These are phyloP conservation scores for Azemiops feae DNA, from an alignment of 2,113 vertebrate genomes.

Conservation along the genomic window DNA sequence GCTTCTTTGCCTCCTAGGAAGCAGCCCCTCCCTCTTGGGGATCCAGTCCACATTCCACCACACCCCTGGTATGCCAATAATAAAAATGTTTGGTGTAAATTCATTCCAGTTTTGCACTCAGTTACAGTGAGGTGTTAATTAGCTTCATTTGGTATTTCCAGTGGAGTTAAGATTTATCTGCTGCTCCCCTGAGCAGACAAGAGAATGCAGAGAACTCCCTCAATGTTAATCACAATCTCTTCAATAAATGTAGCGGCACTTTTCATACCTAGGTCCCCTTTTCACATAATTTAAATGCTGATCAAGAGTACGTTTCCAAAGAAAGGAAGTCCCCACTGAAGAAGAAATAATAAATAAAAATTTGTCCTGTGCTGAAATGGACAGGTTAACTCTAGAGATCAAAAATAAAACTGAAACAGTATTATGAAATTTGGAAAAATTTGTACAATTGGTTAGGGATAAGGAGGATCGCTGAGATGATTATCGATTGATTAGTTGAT, in stretches of 20 bases:
- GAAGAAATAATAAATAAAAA: too few species aligned
- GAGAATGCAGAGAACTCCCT: background rate
- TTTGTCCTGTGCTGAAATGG: too few species aligned
- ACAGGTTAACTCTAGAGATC: too few species aligned
- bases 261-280: background rate
- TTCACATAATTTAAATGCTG: background rate
- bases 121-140: background rate
- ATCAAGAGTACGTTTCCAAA: background rate
- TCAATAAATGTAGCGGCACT: background rate
- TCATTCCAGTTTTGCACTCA: background rate
- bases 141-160: background rate
- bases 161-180: background rate
- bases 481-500: too few species aligned
- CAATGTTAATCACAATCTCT: background rate
- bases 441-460: too few species aligned
- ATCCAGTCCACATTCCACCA: too few species aligned
- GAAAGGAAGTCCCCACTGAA: too few species aligned
- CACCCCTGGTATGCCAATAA: background rate
- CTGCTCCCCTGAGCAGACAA: background rate
- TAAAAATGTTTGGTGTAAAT: background rate
- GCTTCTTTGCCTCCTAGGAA: too few species aligned
- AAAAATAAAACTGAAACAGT: too few species aligned
- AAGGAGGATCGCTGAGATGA: too few species aligned
- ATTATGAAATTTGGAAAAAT: too few species aligned
- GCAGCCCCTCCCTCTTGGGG: too few species aligned